phyloP scores from a whole-genome alignment of 2,888 invertebrate genomes.

The Odontocolon sp. region DNA sequence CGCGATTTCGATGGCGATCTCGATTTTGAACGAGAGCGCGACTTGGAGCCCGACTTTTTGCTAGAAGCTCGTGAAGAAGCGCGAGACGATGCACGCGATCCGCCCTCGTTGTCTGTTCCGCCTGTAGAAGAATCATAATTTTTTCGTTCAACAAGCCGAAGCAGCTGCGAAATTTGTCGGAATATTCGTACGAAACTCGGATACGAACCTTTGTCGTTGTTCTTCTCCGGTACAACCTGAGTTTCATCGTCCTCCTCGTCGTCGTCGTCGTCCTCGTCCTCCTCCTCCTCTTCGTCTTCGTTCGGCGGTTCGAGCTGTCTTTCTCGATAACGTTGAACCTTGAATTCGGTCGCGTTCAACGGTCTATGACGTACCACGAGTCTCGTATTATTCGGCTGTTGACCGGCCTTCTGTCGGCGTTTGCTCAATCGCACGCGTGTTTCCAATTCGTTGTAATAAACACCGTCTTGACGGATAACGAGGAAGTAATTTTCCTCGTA shows the following conservation, averaged over 20 bases:
- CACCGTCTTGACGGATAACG: constrained; percentile 93
- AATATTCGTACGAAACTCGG: constrained; percentile 42
- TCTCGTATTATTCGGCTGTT: constrained; percentile 88
- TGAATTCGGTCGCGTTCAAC: constrained; percentile 91
- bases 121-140: constrained; percentile 65
- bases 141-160: too few relatives aligned
- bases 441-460: constrained; percentile 97
- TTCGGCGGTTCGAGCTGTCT: constrained; percentile 93
- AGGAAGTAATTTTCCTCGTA: constrained; percentile 99
- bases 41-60: constrained; percentile 72
- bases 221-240: constrained; percentile 79
- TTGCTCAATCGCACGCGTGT: constrained; percentile 97
- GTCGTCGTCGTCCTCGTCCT: constrained; percentile 85
- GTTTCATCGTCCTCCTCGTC: constrained; percentile 82
- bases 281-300: constrained; percentile 86
- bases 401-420: constrained; percentile 90
- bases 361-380: constrained; percentile 95
- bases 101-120: constrained; percentile 78
- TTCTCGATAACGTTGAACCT: constrained; percentile 93
- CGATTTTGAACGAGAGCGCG: too few relatives aligned
- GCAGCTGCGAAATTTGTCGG: too few relatives aligned
- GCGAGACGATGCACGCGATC: constrained; percentile 81
- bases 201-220: constrained; percentile 74
- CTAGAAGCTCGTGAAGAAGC: constrained; percentile 77
- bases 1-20: constrained; percentile 64